Base-by-base conservation (phyloP, 2,888 invertebrate species). In the Arctia plantaginis region DNA sequence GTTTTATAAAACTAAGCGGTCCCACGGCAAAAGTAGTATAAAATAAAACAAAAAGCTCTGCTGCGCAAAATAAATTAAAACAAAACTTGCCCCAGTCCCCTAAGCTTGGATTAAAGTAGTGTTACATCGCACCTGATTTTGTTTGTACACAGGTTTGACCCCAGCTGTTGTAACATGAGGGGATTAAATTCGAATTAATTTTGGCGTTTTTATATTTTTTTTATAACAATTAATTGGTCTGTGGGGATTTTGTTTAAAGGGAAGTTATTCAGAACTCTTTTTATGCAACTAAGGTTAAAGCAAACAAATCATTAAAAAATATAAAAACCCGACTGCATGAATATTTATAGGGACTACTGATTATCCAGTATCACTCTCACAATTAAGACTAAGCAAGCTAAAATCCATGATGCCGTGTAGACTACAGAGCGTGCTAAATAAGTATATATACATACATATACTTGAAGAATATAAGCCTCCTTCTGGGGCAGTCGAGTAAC, bases 171-270 rank as follows among this genome's bases (percentile, higher is more conserved):
- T 59, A 69, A 71, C 18, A 30, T 47, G 41, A 66, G 73, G n/a
- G 83, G 84, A 85, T 85, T 85, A 82, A 71, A 76, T 75, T 77
- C 71, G 77, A 77, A 83, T 83, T 79, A 79, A 78, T 78, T 75
- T 71, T 81, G 85, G 79, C 83, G 75, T 82, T 73, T 78, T 82
- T 84, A 81, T 81, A 80, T 78, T 62, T 73, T 68, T 18, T 44
- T 35, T 44, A 15, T 30, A 59, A 59, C 27, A 23, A 47, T 62
- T 66, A 69, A 73, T 73, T 39, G 55, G 27, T 55, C 44, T 71
- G 41, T 20, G 6, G 30, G 30, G 44, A 67, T 47, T 47, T 27
- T 6, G 27, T 27, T 44, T 27, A 3, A 39, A 65, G 39, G 18
- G 18, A 18, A 47, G 18, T 51, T 51, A 20, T 51, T 23, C 23